Evolutionary conservation across 2,888 invertebrate species (phyloP).

Genomic region (Cantharis lateralis): DNA sequence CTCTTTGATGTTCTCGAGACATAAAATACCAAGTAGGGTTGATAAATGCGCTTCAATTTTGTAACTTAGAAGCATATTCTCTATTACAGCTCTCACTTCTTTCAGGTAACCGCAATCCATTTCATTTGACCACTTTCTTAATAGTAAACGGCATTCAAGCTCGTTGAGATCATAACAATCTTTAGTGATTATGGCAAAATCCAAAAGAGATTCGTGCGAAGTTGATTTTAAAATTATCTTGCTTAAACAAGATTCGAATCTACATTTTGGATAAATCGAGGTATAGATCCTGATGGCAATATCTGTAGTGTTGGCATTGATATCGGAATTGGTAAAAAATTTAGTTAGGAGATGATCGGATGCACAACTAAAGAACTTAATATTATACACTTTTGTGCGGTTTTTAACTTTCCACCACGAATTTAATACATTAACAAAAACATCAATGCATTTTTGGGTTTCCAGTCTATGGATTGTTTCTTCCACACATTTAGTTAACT

Average conservation of each 20-base stretch:
- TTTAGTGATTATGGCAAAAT: conserved; percentile 40
- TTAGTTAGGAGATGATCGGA: conserved; percentile 57
- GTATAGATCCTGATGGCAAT: conserved; percentile 56
- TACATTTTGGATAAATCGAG: conserved; percentile 50
- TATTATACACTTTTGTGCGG: conserved; percentile 40
- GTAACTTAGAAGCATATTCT: conserved; percentile 48
- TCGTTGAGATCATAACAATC: conserved; percentile 6
- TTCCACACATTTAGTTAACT: conserved; percentile 62
- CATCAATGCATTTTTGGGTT: conserved; percentile 54
- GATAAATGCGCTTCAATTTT: conserved; percentile 50
- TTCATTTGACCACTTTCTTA: conserved; percentile 43
- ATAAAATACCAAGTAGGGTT: conserved; percentile 44
- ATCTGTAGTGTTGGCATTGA: conserved; percentile 51
- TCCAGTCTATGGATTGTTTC: conserved; percentile 58
- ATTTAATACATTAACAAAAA: conserved; percentile 57
- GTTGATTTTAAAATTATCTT: conserved; percentile 43
- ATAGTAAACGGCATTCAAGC: conserved; percentile 44
- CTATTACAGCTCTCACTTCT: conserved; percentile 42
- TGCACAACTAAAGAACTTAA: conserved; percentile 50
- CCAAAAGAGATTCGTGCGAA: conserved; percentile 44
- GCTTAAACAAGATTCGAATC: conserved; percentile 53
- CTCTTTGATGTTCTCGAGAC: conserved; percentile 33
- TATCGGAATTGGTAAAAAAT: conserved; percentile 50
- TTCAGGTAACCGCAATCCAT: conserved; percentile 43
- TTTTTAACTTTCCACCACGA: conserved; percentile 51